Evolutionary conservation across 2,797 vertebrate genomes (phyloP), one percentile per base, ranked within the genome.

Genomic region (Cuniculus paca): DNA sequence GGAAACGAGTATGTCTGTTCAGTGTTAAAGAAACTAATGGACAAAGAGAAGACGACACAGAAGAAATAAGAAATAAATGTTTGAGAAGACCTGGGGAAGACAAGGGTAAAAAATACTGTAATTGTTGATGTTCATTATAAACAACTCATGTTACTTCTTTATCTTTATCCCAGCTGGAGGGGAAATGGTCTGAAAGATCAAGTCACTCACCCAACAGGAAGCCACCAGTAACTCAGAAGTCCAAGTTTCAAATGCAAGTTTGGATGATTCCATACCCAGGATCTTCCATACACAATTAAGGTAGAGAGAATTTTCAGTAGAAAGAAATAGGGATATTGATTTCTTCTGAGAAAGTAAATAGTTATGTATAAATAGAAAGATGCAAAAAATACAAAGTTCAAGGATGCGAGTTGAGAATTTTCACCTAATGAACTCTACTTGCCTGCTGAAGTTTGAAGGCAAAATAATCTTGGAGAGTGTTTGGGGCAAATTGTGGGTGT

Each of bases 1-100:
- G 65, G 34, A 95, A 90, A 54, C 87, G 54, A 31, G 1, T 31
- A 14, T 81, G 10, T 79, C 42, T 85, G 34, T 39, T 95, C 45
- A 50, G 31, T 50, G 39, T 78, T 78, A 9, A 65, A 86, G 79
- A 63, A 82, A 13, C 1, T 24, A 88, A 11, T 56, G 24, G 39
- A 50, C 36, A 80, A 26, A 94, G 7, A 84, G 5, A 93, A 45
- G 13, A 28, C 14, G 31, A n/a, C 2, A 19, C 52, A 31, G 50
- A 88, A 52, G 84, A 78, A 68, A 78, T 2, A n/a, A 77, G 34
- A 50, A 50, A 28, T 50, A 48, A 75, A 8, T 7, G 2, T 28
- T 80, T 39, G 14, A 84, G 50, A 63, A 50, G 42, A 24, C 54
- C 6, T 45, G 16, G 74, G 3, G 6, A 80, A 80, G 52, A 16